Evolutionary conservation across 2,888 invertebrate species (phyloP).

Genomic region (Ectobius pallidus): DNA sequence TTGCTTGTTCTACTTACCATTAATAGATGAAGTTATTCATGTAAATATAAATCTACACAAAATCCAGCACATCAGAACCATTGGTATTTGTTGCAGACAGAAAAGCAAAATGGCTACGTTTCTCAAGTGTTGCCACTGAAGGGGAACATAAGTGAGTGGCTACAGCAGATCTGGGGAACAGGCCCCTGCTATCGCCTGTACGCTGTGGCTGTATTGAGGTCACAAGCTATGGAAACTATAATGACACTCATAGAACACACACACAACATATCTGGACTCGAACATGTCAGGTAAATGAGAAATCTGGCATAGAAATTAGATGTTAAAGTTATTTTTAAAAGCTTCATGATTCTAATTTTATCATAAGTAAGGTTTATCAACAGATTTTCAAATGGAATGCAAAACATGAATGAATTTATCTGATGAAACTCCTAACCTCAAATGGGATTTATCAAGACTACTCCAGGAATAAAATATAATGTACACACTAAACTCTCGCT

Average conservation of each 20-base stretch:
- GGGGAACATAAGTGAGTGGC: conserved; percentile 52
- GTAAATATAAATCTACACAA: not conserved
- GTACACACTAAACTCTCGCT: too few relatives aligned
- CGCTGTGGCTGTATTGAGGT: conserved; percentile 4
- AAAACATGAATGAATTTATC: not conserved
- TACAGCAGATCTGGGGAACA: conserved; percentile 51
- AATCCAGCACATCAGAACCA: conserved; percentile 6
- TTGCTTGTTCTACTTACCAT: not conserved
- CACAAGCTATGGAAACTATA: not conserved
- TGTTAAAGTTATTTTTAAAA: not conserved
- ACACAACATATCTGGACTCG: not conserved
- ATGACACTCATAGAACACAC: conserved; percentile 8
- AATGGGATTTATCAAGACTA: not conserved
- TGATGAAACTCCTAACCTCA: too few relatives aligned
- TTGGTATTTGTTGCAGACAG: not conserved
- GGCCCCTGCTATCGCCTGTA: conserved; percentile 25
- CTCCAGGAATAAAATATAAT: too few relatives aligned
- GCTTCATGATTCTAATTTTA: not conserved
- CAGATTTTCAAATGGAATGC: not conserved
- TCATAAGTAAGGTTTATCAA: not conserved
- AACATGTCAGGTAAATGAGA: conserved; percentile 26
- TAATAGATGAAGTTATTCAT: not conserved
- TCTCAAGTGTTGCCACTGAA: conserved; percentile 43
- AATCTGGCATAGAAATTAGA: not conserved
- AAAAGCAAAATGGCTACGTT: not conserved